A percentile compares a stretch with the other conserved stretches of the same genome.
These are phyloP conservation scores for rat (Rattus norvegicus) DNA, from an alignment of 2,113 vertebrate species.

Conservation along the genomic window GRCr8 NC_086032.1:64484001-64484500, in stretches of 20 bases:
- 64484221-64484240: background rate
- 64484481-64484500: background rate
- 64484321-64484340: background rate
- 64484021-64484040: background rate
- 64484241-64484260: background rate
- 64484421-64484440: background rate
- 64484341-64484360: background rate
- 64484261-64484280: background rate
- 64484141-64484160: background rate
- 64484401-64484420: background rate
- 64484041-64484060: background rate
- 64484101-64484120: background rate
- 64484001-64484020: background rate
- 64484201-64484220: background rate
- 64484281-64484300: background rate
- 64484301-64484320: background rate
- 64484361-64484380: background rate
- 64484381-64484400: background rate
- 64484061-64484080: background rate
- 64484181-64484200: too few species aligned
- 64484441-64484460: background rate
- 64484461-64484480: background rate
- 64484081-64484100: background rate
- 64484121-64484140: background rate
- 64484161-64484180: fast-evolving